Conservation (phyloP, 2,797 vertebrate genomes). For the Hypotaenidia okinawae region DNA sequence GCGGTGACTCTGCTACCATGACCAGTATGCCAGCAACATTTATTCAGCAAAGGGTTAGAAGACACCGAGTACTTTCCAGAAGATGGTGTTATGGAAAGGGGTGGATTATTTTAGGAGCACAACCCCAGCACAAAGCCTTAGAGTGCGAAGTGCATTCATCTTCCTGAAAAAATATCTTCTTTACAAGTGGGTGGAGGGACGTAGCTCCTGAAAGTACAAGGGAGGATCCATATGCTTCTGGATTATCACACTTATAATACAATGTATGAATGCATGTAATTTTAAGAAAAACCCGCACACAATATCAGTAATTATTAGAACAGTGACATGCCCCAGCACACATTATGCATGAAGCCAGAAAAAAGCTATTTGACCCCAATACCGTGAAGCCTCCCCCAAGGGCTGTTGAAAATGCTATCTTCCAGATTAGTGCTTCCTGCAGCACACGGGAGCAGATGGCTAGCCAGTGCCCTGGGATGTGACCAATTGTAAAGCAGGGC, state of each 20-base stretch:
- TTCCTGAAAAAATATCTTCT: not conserved
- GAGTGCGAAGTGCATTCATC: not conserved
- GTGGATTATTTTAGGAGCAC: not conserved
- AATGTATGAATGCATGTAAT: not conserved
- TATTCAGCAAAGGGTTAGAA: not conserved
- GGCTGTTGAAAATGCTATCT: not conserved
- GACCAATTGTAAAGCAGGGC: not conserved
- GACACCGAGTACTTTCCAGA: not conserved
- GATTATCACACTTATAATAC: not conserved
- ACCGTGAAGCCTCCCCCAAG: not conserved
- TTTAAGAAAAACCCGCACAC: not conserved
- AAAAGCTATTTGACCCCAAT: not conserved
- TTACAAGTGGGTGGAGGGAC: not conserved
- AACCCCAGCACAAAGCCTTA: not conserved
- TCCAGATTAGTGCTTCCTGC: not conserved
- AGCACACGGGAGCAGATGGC: not conserved
- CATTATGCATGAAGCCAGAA: not conserved
- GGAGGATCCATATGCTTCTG: not conserved
- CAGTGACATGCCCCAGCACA: not conserved
- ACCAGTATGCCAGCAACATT: not conserved
- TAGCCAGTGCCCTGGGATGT: not conserved
- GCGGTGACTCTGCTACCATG: not conserved
- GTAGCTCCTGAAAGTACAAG: not conserved
- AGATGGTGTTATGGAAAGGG: not conserved
- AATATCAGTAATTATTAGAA: not conserved